phyloP scores from a whole-genome alignment of 2,797 vertebrate genomes.

The Mormyrus proboscirostris region DNA sequence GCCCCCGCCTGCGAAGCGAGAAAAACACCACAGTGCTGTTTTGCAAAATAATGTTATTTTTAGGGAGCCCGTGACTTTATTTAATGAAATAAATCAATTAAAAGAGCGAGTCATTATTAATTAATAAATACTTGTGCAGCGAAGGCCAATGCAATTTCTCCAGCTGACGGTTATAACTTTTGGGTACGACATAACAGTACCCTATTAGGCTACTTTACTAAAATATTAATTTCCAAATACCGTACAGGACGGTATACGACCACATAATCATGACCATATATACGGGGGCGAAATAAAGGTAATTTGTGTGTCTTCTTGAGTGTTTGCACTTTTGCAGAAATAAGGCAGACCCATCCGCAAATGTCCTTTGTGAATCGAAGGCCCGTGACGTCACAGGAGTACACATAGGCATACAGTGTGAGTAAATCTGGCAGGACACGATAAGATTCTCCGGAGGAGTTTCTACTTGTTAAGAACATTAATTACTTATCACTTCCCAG shows the following conservation, averaged over 20 bases:
- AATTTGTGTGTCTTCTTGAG: background rate
- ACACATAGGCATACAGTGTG: constrained; percentile 48
- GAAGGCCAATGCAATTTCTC: background rate
- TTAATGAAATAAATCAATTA: background rate
- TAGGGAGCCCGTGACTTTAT: background rate
- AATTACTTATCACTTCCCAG: constrained; percentile 58
- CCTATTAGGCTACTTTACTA: background rate
- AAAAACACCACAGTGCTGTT: background rate
- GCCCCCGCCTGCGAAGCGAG: constrained; percentile 8
- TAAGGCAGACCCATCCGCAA: constrained; percentile 33
- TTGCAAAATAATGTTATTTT: background rate
- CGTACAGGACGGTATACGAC: background rate
- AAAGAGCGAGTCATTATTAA: background rate
- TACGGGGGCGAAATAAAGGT: background rate
- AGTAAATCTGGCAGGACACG: constrained; percentile 58
- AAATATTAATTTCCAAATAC: background rate
- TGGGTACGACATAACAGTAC: background rate
- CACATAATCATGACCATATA: background rate
- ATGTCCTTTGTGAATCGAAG: constrained; percentile 43
- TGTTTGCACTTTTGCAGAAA: background rate
- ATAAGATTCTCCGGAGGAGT: constrained; percentile 67
- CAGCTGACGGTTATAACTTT: background rate
- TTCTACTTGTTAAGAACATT: constrained; percentile 63
- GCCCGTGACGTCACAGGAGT: constrained; percentile 56
- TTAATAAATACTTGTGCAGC: background rate